Evolutionary conservation across 2,113 vertebrate species (phyloP).

Genomic region (Mustela lutreola): DNA sequence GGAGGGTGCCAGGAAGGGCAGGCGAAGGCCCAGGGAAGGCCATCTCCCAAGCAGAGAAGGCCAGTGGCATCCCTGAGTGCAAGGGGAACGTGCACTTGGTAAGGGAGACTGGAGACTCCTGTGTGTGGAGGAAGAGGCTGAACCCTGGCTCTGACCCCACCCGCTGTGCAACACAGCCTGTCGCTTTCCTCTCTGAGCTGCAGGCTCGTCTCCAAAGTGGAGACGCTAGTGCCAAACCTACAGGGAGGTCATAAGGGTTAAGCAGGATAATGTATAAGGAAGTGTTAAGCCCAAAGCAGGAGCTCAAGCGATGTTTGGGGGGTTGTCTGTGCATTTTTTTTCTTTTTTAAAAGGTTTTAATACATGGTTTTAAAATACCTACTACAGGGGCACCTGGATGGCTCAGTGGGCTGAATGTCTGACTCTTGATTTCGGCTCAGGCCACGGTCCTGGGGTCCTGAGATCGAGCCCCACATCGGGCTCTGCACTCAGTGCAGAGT

Average conservation of each 20-base stretch:
- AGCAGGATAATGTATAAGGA: fast-evolving
- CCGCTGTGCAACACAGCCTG: not conserved
- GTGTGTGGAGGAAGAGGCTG: not conserved
- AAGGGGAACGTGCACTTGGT: fast-evolving
- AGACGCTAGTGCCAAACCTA: not conserved
- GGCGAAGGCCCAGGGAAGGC: fast-evolving
- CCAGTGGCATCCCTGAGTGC: not conserved
- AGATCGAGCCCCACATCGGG: not conserved
- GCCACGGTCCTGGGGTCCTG: not conserved
- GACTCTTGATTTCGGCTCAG: not conserved
- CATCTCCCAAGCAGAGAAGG: not conserved
- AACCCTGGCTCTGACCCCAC: not conserved
- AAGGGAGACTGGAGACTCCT: not conserved
- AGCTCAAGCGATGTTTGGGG: not conserved
- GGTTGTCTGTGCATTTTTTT: not conserved
- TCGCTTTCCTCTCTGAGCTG: not conserved
- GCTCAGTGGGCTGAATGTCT: not conserved
- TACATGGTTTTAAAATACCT: not conserved
- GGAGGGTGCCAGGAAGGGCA: fast-evolving
- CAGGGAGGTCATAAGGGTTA: not conserved
- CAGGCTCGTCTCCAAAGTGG: not conserved
- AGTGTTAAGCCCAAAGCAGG: not conserved
- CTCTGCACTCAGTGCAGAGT: not conserved
- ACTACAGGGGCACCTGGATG: not conserved
- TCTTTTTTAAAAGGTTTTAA: not conserved